These are phyloP conservation scores for Drosophila nikananu DNA, from an alignment of 1,140 invertebrate species.

Conservation along the genomic window DNA sequence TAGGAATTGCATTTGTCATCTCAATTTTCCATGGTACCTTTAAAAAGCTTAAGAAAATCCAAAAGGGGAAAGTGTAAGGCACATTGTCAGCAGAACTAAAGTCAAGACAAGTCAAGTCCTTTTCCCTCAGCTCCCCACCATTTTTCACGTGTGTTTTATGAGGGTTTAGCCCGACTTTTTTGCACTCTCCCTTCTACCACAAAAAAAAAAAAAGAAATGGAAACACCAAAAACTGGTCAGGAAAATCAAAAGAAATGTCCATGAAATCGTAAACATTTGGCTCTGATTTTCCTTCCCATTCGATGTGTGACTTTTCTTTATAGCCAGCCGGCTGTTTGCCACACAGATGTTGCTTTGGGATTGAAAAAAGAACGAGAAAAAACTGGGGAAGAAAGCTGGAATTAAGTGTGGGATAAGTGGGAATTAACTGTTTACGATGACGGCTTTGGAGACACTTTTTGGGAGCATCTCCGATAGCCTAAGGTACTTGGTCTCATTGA, in stretches of 20 bases:
- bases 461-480: not conserved
- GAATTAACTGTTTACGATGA: slow-evolving; percentile 15
- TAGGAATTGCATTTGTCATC: slow-evolving; percentile 64
- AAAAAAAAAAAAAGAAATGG: slow-evolving; percentile 2
- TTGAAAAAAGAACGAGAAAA: not conserved
- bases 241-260: slow-evolving; percentile 31
- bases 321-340: slow-evolving; percentile 1
- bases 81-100: not conserved
- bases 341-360: slow-evolving; percentile 31
- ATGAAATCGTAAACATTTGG: slow-evolving; percentile 74
- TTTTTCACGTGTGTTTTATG: slow-evolving; percentile 67
- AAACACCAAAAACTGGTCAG: slow-evolving; percentile 4
- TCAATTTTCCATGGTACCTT: not conserved
- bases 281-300: slow-evolving; percentile 45
- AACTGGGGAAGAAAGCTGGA: not conserved
- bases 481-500: not conserved
- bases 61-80: not conserved
- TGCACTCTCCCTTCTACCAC: not conserved
- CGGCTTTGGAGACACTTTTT: not conserved
- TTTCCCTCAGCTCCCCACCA: not conserved
- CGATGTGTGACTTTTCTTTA: slow-evolving; percentile 49
- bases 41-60: not conserved
- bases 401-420: slow-evolving; percentile 30
- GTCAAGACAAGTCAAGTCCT: not conserved
- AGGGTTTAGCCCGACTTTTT: slow-evolving; percentile 58